Base-by-base conservation (phyloP, 2,888 invertebrate species). In the Sminthurides aquaticus region DNA sequence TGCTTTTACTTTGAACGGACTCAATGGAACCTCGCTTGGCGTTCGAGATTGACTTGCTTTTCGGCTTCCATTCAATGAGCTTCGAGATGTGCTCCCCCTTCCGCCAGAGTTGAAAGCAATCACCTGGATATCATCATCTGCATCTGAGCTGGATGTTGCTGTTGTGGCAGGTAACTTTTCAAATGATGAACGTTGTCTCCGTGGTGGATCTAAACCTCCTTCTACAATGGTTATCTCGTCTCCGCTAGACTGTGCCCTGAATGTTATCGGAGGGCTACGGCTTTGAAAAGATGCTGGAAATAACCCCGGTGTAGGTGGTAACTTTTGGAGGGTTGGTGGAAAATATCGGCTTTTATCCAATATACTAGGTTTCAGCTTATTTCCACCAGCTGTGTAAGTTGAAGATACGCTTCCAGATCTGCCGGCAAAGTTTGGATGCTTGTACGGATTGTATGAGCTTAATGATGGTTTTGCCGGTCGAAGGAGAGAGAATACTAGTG, bases 401-500 rank as follows among this genome's bases (percentile, higher is more conserved):
- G n/a, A n/a, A n/a, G 3, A n/a, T n/a, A n/a, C n/a, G n/a, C n/a
- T n/a, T 20, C 26, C 24, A 20, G 18, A 22, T 2, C 24, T 55
- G 3, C 24, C 26, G 20, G 18, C 25, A 22, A 25, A 24, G 3
- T 24, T 55, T 3, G 18, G 3, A 22, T 25, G 56, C n/a, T n/a
- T n/a, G 3, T 56, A 62, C 0, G 62, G 49, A 62, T 56, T 62
- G 22, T 43, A 56, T 55, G 29, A 56, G 1, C 56, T 43, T 18
- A 57, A 26, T 48, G 18, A 28, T 8, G 20, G 69, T 67, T 48
- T 60, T 2, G 62, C 62, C n/a, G 62, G 62, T 15, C 62, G 34
- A 2, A 74, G 66, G 5, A 74, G 60, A 1, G 71, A 71, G 54
- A 65, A 69, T 1, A 74, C 68, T 26, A 72, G 65, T 15, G 52